Conservation (phyloP, 2,113 vertebrate genomes). For the Peromyscus maniculatus region DNA sequence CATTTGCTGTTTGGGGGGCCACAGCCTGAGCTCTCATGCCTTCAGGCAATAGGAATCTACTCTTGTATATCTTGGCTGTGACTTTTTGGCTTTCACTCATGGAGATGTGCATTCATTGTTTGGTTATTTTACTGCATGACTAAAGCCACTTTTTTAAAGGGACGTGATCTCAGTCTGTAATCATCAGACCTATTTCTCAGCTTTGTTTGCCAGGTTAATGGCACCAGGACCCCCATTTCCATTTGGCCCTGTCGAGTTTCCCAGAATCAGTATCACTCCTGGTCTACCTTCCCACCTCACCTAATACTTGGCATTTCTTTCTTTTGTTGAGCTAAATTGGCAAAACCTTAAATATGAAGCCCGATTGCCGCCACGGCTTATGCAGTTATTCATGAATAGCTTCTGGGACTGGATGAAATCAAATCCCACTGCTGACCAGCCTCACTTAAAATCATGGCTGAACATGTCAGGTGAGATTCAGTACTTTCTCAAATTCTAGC, state of each 20-base stretch:
- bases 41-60: background rate
- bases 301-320: background rate
- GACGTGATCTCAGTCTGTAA: background rate
- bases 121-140: background rate
- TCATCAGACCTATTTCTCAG: background rate
- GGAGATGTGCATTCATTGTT: background rate
- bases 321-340: background rate
- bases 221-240: background rate
- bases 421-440: background rate
- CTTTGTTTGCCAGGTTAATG: background rate
- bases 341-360: conserved; percentile 28
- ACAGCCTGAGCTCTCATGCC: background rate
- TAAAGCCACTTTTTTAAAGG: background rate
- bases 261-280: background rate
- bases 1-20: background rate
- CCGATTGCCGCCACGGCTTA: background rate
- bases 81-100: background rate
- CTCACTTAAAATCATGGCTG: background rate
- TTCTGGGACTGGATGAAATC: background rate
- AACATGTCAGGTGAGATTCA: background rate
- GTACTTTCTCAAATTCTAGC: background rate
- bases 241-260: background rate
- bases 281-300: background rate
- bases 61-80: background rate
- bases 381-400: background rate